Evolutionary conservation across 2,888 invertebrate genomes (phyloP), one percentile per base, ranked within the genome.

Genomic region (Aporophyla nigra): DNA sequence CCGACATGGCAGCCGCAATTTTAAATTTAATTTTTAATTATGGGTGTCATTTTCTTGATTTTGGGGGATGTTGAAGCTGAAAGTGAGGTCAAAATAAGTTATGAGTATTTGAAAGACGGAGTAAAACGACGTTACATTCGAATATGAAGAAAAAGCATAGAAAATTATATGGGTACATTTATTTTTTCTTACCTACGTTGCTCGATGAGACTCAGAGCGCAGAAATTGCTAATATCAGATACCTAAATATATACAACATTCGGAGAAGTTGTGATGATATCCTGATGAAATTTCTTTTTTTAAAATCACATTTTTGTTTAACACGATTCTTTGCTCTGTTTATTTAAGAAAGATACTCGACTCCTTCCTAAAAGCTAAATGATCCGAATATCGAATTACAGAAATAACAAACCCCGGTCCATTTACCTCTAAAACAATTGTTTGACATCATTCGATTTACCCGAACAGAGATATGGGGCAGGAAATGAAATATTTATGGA

Each of bases 401-500:
- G 40, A 59, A 75, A 81, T 21, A 76, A 81, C 56, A 74, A 49
- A 63, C 16, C 33, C 43, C 69, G 67, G 56, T 33, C 69, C 59
- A 72, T 83, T 76, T 81, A 76, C 65, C 61, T 43, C 63, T 77
- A 74, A 85, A 83, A 74, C 71, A 80, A 70, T 83, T 78, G 74
- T 75, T 71, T 74, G 71, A 66, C 59, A 72, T 69, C 58, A 73
- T 85, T 74, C 73, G 74, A 85, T 81, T 74, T 68, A 67, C 49
- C 33, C 76, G 5, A 65, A 75, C 69, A 80, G 71, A 77, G 78
- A 84, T 62, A 84, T 63, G 73, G 74, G 76, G 27, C 76, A 73
- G 82, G 84, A 86, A 85, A 86, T 81, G 68, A 74, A 78, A 83
- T 83, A 83, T 67, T 56, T 66, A 59, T 51, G 67, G 66, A 75